Evolutionary conservation across 2,888 invertebrate species (phyloP).

Genomic region (Hesperia comma): DNA sequence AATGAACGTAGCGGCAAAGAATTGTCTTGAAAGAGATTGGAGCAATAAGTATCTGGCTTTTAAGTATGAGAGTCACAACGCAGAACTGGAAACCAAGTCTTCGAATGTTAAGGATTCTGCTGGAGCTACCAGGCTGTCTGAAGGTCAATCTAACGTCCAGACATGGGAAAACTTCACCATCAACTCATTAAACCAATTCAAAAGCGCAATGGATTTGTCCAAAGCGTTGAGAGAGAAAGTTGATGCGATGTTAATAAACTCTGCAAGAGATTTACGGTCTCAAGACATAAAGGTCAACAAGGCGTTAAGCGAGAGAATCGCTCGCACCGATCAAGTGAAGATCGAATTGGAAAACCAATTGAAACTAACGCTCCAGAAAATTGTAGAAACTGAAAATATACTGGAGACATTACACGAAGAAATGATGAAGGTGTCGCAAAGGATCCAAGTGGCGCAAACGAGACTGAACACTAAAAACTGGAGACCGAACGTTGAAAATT

Average conservation of each 20-base stretch:
- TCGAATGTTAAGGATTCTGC: constrained; percentile 89
- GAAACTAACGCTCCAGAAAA: constrained; percentile 73
- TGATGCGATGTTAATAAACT: constrained; percentile 89
- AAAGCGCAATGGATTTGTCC: constrained; percentile 89
- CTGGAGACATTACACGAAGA: constrained; percentile 71
- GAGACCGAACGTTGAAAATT: constrained; percentile 74
- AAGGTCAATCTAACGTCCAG: constrained; percentile 92
- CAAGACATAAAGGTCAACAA: constrained; percentile 92
- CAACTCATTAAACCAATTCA: constrained; percentile 89
- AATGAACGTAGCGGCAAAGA: constrained; percentile 90
- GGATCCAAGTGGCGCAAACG: constrained; percentile 76
- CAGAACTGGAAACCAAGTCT: constrained; percentile 88
- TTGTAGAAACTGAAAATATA: constrained; percentile 74
- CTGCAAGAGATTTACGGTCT: constrained; percentile 90
- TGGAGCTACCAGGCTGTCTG: constrained; percentile 91
- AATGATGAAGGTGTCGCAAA: constrained; percentile 70
- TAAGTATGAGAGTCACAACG: constrained; percentile 88
- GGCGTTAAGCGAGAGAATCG: constrained; percentile 88
- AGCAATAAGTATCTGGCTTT: constrained; percentile 93
- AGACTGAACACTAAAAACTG: constrained; percentile 71
- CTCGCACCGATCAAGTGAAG: constrained; percentile 90
- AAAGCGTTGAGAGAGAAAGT: constrained; percentile 88
- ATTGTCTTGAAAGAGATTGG: constrained; percentile 92
- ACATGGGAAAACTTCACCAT: constrained; percentile 93
- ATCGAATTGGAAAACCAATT: constrained; percentile 88